Evolutionary conservation across 2,888 invertebrate genomes (phyloP), one percentile per base, ranked within the genome.

Genomic region (Lithosia quadra): DNA sequence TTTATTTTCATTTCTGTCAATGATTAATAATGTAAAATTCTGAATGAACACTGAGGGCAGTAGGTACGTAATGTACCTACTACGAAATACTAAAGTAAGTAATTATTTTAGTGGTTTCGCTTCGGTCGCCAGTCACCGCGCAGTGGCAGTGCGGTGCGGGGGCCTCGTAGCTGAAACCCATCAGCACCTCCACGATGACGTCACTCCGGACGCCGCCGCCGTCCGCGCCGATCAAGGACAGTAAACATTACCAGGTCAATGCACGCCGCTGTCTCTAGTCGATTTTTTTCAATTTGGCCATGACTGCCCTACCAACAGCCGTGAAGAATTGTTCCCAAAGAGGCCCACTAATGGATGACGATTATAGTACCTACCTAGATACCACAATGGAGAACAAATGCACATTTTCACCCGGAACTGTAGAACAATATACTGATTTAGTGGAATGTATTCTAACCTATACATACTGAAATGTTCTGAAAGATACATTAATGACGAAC

Each of bases 181-280:
- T 89, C 86, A 92, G 94, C 90, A 92, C 94, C 94, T 93, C 93
- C 88, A 83, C 83, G 84, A 72, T 94, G 93, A 94, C 94, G 94
- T 93, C 93, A 94, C 83, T 80, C 79, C 79, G 78, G 80, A 79
- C 78, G 79, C 74, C 84, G 79, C 74, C 84, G 83, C 79, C 78
- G 81, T 79, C 86, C 87, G 86, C 89, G 86, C 84, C 88, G 86
- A 84, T 87, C 94, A 94, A 94, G 94, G 94, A 94, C 94, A 91
- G 92, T 92, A 94, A 94, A 94, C 94, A 94, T 92, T 91, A 89
- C 87, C 92, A 91, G 94, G 94, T 95, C 94, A 94, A 93, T 86
- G 94, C 85, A 85, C 94, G 92, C 87, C 72, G 87, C 86, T 90
- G 91, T 91, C 91, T 91, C 91, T 91, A 91, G 85, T 87, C 86